Base-by-base conservation (phyloP, 2,797 vertebrate species). In the Tachyglossus aculeatus region DNA sequence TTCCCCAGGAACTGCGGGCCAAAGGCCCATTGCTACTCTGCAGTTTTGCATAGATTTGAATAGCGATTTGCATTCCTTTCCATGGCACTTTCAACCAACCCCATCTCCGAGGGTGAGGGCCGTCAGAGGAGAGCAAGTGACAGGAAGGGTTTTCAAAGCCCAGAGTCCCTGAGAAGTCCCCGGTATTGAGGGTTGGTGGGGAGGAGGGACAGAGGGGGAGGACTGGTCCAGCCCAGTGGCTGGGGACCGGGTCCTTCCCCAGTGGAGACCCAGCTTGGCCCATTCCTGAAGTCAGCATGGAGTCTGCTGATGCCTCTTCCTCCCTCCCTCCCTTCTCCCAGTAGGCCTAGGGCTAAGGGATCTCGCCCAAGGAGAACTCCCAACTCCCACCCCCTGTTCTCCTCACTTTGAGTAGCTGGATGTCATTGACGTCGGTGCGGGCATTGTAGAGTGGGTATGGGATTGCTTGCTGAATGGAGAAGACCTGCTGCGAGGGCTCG, bases 371-470 rank as follows among this genome's bases (percentile, higher is more conserved):
- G 3, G 2, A 9, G 14, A n/a, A n/a, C n/a, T n/a, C n/a, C 24
- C 44, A 25, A 25, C 9, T 16, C 15, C 11, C 14, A 24, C 27
- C 14, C 43, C 24, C 24, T 45, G 44, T 13, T 19, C 22, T 18
- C 25, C 80, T 82, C 82, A 86, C 86, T 61, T 1, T 41, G 27
- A 82, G 84, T 71, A 81, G 56, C 31, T 76, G 81, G 63, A 84
- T 80, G 64, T 84, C 79, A 0, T 80, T 79, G 63, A 67, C 53
- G 29, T 9, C 11, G 0, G 7, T 15, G 5, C 0, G 3, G n/a
- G 40, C 50, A n/a, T 24, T 24, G 21, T 77, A 86, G 37, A 3
- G 41, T 0, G 77, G 84, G 58, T 77, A 82, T 13, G 78, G 45
- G 5, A 87, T 67, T 54, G 82, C 80, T 6, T 67, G 45, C 0